phyloP scores from a whole-genome alignment of 2,113 vertebrate species.

The Platichthys flesus region DNA sequence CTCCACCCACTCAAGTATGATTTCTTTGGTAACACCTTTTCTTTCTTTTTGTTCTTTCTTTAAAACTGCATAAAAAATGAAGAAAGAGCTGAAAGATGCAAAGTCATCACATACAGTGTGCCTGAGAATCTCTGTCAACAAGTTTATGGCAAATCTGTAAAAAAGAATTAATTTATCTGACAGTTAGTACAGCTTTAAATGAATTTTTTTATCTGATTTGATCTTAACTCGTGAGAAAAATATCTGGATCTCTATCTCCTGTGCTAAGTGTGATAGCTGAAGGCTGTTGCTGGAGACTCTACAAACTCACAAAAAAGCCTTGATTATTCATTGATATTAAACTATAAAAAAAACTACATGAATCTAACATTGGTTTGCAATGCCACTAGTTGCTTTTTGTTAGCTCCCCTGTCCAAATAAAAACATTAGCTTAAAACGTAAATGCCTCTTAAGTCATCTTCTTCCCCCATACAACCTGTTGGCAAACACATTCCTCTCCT shows the following conservation, averaged over 20 bases:
- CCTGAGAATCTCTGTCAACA: too few species aligned
- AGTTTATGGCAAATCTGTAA: too few species aligned
- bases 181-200: not conserved
- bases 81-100: too few species aligned
- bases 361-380: not conserved
- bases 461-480: conserved; percentile 14
- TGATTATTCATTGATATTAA: not conserved
- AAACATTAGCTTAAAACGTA: not conserved
- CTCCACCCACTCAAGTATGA: too few species aligned
- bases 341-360: not conserved
- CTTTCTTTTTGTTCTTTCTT: too few species aligned
- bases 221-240: not conserved
- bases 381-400: not conserved
- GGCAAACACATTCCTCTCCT: conserved; percentile 1
- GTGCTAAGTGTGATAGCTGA: not conserved
- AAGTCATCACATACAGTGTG: too few species aligned
- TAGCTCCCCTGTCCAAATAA: conserved; percentile 5
- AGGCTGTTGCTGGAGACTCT: too few species aligned
- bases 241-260: too few species aligned
- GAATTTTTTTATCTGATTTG: not conserved
- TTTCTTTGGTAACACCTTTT: too few species aligned
- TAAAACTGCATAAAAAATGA: too few species aligned
- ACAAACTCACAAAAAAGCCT: not conserved
- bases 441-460: conserved; percentile 30
- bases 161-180: too few species aligned